phyloP scores from a whole-genome alignment of 64 coral and sea anemone species.

The Hydrozoanthus tunicans region DNA sequence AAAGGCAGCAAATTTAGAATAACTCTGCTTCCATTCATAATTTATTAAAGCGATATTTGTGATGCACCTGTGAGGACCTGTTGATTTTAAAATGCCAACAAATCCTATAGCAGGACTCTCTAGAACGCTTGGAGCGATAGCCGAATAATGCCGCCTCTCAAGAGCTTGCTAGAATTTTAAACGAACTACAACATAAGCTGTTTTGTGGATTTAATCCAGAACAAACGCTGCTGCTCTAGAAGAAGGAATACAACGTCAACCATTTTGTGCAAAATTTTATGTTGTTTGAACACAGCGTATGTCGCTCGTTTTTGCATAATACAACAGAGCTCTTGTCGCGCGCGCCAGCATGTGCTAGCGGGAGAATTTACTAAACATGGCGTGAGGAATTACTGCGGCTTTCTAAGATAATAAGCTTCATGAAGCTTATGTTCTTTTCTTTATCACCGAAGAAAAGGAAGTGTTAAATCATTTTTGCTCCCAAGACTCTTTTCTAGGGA shows the following conservation, averaged over 20 bases:
- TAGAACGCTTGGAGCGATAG: neutral
- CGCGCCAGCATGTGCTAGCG: neutral
- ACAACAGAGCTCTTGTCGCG: neutral
- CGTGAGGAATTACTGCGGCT: neutral
- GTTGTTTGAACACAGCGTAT: neutral
- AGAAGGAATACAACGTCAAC: neutral
- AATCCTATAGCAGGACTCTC: neutral
- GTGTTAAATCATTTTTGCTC: no score
- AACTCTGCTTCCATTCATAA: neutral
- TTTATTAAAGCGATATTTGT: neutral
- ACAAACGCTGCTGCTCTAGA: neutral
- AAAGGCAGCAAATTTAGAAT: neutral
- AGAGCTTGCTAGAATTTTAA: neutral
- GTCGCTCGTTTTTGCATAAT: neutral
- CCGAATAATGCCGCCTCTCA: neutral
- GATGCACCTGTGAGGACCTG: conserved; percentile 32
- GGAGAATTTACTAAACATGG: neutral
- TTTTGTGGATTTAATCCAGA: neutral
- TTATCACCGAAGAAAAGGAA: neutral
- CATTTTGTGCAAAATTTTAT: neutral
- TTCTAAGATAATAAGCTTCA: neutral
- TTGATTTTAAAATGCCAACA: neutral
- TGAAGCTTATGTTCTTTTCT: neutral
- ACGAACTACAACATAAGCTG: neutral
- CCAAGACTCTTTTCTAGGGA: neutral